Conservation (phyloP, 2,113 vertebrate species). For the Entelurus aequoreus region DNA sequence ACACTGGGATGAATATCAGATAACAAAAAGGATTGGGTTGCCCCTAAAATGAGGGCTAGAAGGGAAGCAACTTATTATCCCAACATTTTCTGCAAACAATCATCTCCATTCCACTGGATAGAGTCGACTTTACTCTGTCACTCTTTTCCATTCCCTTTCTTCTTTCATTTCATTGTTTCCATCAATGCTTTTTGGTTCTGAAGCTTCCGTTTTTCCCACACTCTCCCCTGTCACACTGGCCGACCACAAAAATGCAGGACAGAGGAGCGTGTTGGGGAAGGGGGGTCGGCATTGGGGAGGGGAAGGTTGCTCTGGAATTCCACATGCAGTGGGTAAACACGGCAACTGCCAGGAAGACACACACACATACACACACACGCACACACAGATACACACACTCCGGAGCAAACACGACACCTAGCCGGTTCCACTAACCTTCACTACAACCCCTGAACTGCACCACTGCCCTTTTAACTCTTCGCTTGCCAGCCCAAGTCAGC, state of each 20-base stretch:
- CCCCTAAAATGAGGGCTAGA: constrained; percentile 52
- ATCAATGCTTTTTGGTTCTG: constrained; percentile 83
- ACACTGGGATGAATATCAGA: constrained; percentile 55
- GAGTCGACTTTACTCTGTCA: constrained; percentile 48
- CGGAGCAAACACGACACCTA: constrained; percentile 71
- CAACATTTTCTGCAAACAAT: constrained; percentile 61
- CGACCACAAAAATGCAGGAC: constrained; percentile 92
- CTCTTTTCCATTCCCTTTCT: constrained; percentile 59
- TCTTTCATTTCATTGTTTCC: constrained; percentile 76
- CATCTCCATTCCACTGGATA: constrained; percentile 48
- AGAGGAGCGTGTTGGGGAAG: constrained; percentile 73
- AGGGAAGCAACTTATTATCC: constrained; percentile 64
- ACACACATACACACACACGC: constrained; percentile 42
- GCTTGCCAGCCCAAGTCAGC: constrained; percentile 11
- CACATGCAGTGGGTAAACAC: constrained; percentile 83
- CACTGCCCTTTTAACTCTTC: constrained; percentile 42
- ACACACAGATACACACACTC: constrained; percentile 40
- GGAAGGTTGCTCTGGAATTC: constrained; percentile 83
- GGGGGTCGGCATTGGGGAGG: constrained; percentile 31
- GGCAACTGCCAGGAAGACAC: constrained; percentile 76
- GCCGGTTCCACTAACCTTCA: constrained; percentile 48
- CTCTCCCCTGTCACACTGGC: constrained; percentile 91
- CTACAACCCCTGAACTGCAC: constrained; percentile 28
- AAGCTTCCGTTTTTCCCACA: constrained; percentile 98
- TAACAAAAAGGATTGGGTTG: constrained; percentile 56